Evolutionary conservation across 2,797 vertebrate genomes (phyloP).

Genomic region (Acrossocheilus fasciatus): DNA sequence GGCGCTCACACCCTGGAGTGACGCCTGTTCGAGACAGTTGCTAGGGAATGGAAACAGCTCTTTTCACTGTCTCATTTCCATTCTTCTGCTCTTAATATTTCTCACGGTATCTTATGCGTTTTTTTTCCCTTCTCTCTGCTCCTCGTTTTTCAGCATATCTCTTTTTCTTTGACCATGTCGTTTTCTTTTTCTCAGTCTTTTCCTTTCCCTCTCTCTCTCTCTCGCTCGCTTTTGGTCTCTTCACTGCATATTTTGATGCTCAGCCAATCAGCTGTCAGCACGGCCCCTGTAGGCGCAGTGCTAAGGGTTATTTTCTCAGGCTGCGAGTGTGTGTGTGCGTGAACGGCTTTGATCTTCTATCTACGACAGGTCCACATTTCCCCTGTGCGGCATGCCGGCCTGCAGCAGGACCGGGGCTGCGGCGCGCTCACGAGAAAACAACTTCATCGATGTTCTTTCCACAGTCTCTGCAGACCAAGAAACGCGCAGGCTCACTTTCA

Average conservation of each 20-base stretch:
- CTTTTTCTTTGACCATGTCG: constrained; percentile 25
- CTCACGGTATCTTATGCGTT: constrained; percentile 8
- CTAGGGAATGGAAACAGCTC: constrained; percentile 69
- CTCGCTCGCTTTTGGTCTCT: constrained; percentile 50
- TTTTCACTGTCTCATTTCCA: constrained; percentile 56
- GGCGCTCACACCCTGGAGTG: constrained; percentile 69
- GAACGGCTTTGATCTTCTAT: constrained; percentile 46
- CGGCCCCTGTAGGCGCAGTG: constrained; percentile 42
- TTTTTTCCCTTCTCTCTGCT: constrained; percentile 1
- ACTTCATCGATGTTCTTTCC: constrained; percentile 38
- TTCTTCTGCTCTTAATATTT: constrained; percentile 58
- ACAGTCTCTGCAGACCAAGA: constrained; percentile 26
- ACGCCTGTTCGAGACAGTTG: constrained; percentile 70
- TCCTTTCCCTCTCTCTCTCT: not conserved
- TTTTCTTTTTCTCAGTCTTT: constrained; percentile 19
- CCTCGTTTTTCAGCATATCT: constrained; percentile 9
- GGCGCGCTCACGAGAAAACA: not conserved
- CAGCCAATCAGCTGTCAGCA: constrained; percentile 64
- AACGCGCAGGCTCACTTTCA: constrained; percentile 1
- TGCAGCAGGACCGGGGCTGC: constrained; percentile 17
- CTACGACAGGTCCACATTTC: constrained; percentile 52
- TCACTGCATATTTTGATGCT: constrained; percentile 61
- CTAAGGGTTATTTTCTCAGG: constrained; percentile 72
- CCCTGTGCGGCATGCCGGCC: constrained; percentile 27
- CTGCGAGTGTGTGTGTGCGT: constrained; percentile 44